Base-by-base conservation (phyloP, 1,140 invertebrate species). In the Aphidius ervi region DNA sequence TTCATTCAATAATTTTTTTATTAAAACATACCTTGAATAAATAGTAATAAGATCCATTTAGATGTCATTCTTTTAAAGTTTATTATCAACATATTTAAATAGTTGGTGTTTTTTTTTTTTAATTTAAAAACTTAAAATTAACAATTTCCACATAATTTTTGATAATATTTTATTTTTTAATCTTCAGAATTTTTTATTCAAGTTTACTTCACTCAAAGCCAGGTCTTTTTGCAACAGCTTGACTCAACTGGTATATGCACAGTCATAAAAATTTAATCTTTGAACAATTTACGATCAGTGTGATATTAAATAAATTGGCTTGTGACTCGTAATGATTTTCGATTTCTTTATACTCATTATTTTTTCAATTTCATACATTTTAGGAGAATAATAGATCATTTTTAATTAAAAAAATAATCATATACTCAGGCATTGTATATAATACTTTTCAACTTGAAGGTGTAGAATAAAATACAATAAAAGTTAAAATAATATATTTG, bases 251-350 rank as follows among this genome's bases (percentile, higher is more conserved):
- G 37, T 37, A 43, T n/a, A 54, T 37, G 52, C 39, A 45, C 3
- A 47, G 39, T 54, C 43, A 39, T 60, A 60, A 60, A 54, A 49
- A 55, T 55, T 52, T 60, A 55, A 54, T 59, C 58, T 59, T 42
- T 52, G 41, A 59, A 46, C 52, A 53, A 60, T 60, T 54, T 47
- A 60, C 52, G 52, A 60, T 60, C 52, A 55, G 54, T 52, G 42
- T 50, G 46, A 54, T 55, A 45, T n/a, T 47, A 46, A 55, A 60
- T 60, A 55, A 47, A 55, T 31, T 31, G 23, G 23, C 52, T 43
- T 55, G 58, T 55, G 50, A 60, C 37, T 60, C 58, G 39, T 55
- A 55, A 60, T 46, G 50, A 7, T 39, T 46, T 60, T 60, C 37
- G 9, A 60, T 60, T 55, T 54, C 23, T 40, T 31, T 31, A 31